Base-by-base conservation (phyloP, 2,113 vertebrate genomes). In the Corvus hawaiiensis region DNA sequence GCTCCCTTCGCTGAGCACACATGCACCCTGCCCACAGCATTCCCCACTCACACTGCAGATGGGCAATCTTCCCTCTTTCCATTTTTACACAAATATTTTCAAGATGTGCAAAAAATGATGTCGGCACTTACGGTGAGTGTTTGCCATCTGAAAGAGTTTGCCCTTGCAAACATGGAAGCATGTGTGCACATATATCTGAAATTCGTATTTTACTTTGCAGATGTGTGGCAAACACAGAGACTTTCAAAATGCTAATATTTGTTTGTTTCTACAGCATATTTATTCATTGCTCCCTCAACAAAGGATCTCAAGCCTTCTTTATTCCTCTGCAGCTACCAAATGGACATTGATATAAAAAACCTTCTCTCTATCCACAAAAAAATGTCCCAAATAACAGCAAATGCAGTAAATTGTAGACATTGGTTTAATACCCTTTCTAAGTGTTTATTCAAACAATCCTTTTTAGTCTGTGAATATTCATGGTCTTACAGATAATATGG, bases 181-280 rank as follows among this genome's bases (percentile, higher is more conserved):
- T 37, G 90, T 43, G 41, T 32, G 72, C 85, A 81, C 90, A 62
- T 56, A 19, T 5, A 61, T 67, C 59, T 72, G 44, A 51, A 62
- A 85, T 24, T 71, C 48, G 3, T 56, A 41, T 93, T 95, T 75
- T 93, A 32, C 86, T 94, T 87, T 90, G 88, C 56, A 86, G 94
- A 61, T 68, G 79, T 8, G 23, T 67, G 62, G 92, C 72, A 81
- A 92, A 89, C 73, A 68, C 75, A 39, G 37, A 94, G 33, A 27
- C 84, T 93, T 92, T 93, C 88, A 92, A 96, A 96, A 93, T 90
- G 90, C 41, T 84, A 93, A 90, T 69, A 43, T 64, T 78, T 91
- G 56, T 94, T 96, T 97, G 88, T 83, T 86, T 87, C 52, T 41
- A 17, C 32, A 46, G 52, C 20, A 12, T 71, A 52, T 78, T 94